These are phyloP conservation scores for Panorpa germanica DNA, from an alignment of 2,888 invertebrate species.

Conservation along the genomic window DNA sequence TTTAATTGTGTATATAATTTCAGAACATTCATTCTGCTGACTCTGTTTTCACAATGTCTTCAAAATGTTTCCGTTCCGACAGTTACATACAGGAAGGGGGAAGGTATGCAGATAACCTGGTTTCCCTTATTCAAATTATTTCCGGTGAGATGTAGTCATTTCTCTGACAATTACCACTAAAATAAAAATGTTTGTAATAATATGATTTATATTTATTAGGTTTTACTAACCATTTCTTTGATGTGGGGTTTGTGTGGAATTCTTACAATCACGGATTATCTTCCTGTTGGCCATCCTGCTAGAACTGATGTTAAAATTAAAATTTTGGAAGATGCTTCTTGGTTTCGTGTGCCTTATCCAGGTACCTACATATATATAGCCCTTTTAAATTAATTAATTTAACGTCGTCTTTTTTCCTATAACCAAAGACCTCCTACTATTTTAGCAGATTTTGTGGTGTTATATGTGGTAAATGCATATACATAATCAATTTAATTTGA, in stretches of 20 bases:
- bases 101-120: constrained; percentile 34
- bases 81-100: constrained; percentile 32
- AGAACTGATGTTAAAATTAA: constrained; percentile 52
- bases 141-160: constrained; percentile 56
- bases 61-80: constrained; percentile 41
- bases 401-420: neutral
- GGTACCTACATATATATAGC: constrained; percentile 25
- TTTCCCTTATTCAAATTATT: constrained; percentile 63
- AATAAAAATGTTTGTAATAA: neutral
- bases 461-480: too few species aligned
- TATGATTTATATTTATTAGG: constrained; percentile 25
- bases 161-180: too few species aligned
- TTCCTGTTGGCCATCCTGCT: constrained; percentile 46
- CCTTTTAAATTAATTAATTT: neutral
- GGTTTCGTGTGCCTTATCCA: constrained; percentile 68
- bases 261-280: constrained; percentile 41
- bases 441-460: too few species aligned
- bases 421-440: too few species aligned
- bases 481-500: too few species aligned
- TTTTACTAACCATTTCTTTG: constrained; percentile 50
- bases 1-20: constrained; percentile 13
- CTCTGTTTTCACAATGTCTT: constrained; percentile 64
- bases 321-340: constrained; percentile 51
- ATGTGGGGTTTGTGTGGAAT: constrained; percentile 61
- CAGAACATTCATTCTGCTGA: constrained; percentile 56